phyloP scores from a whole-genome alignment of 1,140 invertebrate genomes.

The Cephus cinctus region DNA sequence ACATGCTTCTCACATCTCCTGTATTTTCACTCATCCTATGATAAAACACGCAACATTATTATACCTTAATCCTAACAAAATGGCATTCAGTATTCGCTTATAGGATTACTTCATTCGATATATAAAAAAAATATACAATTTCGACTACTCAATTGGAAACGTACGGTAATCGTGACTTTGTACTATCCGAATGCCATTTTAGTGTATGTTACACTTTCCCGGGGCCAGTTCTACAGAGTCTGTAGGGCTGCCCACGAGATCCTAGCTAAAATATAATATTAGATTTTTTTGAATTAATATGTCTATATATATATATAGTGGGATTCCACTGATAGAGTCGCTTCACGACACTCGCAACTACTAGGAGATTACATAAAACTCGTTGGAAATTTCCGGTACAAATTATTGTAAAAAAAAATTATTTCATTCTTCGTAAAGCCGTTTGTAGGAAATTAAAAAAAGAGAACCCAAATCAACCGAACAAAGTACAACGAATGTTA shows the following conservation, averaged over 20 bases:
- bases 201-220: conserved; percentile 47
- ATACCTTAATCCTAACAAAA: conserved; percentile 50
- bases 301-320: conserved; percentile 33
- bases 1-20: conserved; percentile 17
- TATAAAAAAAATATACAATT: conserved; percentile 60
- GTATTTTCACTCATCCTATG: conserved; percentile 34
- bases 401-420: too few species aligned
- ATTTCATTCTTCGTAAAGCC: too few species aligned
- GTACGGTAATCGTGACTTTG: conserved; percentile 49
- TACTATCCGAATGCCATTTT: conserved; percentile 59
- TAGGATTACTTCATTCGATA: conserved; percentile 47
- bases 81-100: conserved; percentile 54
- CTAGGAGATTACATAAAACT: conserved; percentile 9
- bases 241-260: conserved; percentile 36
- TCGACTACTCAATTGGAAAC: conserved; percentile 52
- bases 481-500: too few species aligned
- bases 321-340: conserved; percentile 34
- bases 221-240: conserved; percentile 36
- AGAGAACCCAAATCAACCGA: too few species aligned
- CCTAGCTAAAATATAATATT: conserved; percentile 49
- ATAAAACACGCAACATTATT: conserved; percentile 47
- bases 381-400: too few species aligned
- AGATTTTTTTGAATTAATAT: conserved; percentile 25
- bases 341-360: conserved; percentile 35
- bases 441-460: too few species aligned